Evolutionary conservation across 1,140 invertebrate species (phyloP), one percentile per base, ranked within the genome.

Genomic region (Papilio aristodemus): DNA sequence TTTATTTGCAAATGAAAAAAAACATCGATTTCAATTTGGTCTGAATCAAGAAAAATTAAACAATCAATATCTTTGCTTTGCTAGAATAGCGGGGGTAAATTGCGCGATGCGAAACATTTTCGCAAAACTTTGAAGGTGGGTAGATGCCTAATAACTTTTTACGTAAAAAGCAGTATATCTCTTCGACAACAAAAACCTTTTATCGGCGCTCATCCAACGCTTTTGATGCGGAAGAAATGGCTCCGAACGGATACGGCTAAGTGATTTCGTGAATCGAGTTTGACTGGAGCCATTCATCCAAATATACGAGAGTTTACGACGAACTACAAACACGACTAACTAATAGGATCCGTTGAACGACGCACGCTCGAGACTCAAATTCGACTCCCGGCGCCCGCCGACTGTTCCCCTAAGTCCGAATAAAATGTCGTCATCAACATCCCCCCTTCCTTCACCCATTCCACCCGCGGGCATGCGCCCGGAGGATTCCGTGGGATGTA

Each of bases 341-440:
- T 71, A 70, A 69, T 67, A 74, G 62, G 17, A 75, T 60, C 59
- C 69, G 75, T 54, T 69, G 70, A 77, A 77, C 75, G 59, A 19
- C 32, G 36, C 32, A 38, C 59, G 36, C 17, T 74, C 70, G n/a
- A n/a, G 64, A 77, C 75, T 76, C 41, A 17, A 22, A 17, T 22
- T 64, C 37, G 37, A 70, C 71, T 72, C 73, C 68, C 62, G 69
- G 69, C 71, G 74, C 72, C 57, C 75, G 73, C 74, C 75, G 46
- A 75, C 75, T 72, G 72, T 76, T 80, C 70, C 75, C 79, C 77
- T 75, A 75, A 87, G 83, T 78, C 77, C 78, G 75, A 82, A 73
- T 79, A 74, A 88, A 78, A 85, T 85, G 84, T 90, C 85, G 85
- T 90, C 85, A 90, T 85, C 83, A 85, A 85, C 79, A 75, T n/a